A percentile compares a stretch with the other conserved stretches of the same genome.
Evolutionary conservation across 30 jellyfish, hydroid and myxozoan species (phyloP).

Genomic region (Clytia hemisphaerica): DNA sequence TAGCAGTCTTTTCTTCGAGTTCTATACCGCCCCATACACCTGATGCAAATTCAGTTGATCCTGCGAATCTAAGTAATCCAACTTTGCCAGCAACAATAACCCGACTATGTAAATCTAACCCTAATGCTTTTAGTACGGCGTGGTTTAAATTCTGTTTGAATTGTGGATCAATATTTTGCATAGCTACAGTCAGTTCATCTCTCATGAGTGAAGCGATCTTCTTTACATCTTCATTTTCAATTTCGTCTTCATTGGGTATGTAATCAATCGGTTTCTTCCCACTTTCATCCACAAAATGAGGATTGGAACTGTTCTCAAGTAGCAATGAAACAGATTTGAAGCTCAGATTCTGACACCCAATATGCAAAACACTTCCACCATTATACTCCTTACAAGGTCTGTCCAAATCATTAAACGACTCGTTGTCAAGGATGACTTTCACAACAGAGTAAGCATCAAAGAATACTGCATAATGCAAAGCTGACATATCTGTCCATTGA

Average conservation of each 20-base stretch:
- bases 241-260: neutral
- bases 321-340: conserved; percentile 50
- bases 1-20: conserved; percentile 61
- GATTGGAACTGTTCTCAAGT: too few relatives aligned
- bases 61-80: conserved; percentile 57
- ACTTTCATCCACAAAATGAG: neutral
- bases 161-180: conserved; percentile 23
- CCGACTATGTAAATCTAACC: conserved; percentile 52
- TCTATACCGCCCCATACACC: conserved; percentile 82
- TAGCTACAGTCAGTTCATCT: neutral
- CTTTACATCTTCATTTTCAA: neutral
- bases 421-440: conserved; percentile 40
- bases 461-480: conserved; percentile 76
- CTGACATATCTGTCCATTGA: conserved; percentile 87
- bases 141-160: conserved; percentile 14
- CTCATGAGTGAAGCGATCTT: neutral
- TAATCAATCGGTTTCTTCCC: neutral
- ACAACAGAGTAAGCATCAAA: conserved; percentile 59
- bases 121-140: conserved; percentile 57
- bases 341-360: conserved; percentile 61
- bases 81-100: conserved; percentile 60
- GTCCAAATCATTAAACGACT: too few relatives aligned
- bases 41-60: conserved; percentile 78
- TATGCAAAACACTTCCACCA: conserved; percentile 76
- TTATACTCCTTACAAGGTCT: conserved; percentile 66